Evolutionary conservation across 2,113 vertebrate genomes (phyloP), one percentile per base, ranked within the genome.

Genomic region (Albula goreensis): DNA sequence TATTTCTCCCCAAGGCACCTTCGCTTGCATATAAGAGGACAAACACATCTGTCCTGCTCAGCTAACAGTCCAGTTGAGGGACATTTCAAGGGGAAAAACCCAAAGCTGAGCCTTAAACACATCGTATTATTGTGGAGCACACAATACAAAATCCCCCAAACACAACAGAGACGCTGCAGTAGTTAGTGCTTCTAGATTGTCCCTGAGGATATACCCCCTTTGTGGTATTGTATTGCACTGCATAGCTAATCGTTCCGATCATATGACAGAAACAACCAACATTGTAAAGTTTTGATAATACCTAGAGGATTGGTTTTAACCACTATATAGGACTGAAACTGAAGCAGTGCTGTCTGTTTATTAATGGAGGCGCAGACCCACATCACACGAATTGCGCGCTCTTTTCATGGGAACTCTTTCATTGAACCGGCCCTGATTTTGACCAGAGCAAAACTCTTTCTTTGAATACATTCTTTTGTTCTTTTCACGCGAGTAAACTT

Each of bases 401-500:
- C 70, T 74, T 74, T 74, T 74, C 70, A 74, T 74, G 70, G 70
- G 22, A 74, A 74, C 70, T 10, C 70, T 22, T 66, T 19, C 22
- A 66, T 66, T 66, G 17, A 66, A 66, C 60, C 22, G 22, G 70
- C 22, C n/a, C 50, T 81, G 22, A 12, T 81, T n/a, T 25, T 48
- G 80, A 81, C 78, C 78, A 80, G 5, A 7, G 53, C 81, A 7
- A 48, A 60, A 13, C 25, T 41, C 1, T 19, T 83, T 6, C 25
- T 41, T 63, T 63, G 52, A 57, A 57, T 83, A 63, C 13, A 9
- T 74, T 74, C 70, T 22, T 74, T 74, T 52, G 80, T 82, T 60
- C 83, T 88, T 91, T 91, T 92, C 50, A 82, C 60, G 80, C 78
- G 50, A 25, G 25, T 10, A 63, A 87, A 81, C 78, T 50, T 79